Percentiles rank a stretch among this genome's conserved stretches.
phyloP scores from a whole-genome alignment of 2,797 vertebrate species.

The Hydrolagus colliei region DNA sequence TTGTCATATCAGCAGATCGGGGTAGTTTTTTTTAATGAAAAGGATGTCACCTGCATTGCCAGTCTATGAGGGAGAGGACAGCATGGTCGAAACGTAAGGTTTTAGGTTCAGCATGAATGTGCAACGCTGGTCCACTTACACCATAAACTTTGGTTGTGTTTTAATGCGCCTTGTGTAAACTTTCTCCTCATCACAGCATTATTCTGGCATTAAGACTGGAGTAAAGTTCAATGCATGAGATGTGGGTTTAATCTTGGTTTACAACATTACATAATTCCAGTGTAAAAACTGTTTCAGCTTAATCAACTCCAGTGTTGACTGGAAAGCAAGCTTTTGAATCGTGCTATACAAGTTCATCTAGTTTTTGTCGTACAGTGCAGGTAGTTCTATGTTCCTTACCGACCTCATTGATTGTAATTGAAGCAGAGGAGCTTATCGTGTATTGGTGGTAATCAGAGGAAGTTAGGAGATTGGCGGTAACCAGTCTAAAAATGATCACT shows the following conservation, averaged over 20 bases:
- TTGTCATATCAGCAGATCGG: not conserved
- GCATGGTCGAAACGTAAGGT: no score
- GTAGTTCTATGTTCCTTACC: not conserved
- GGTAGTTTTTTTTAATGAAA: no score
- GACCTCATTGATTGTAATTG: not conserved
- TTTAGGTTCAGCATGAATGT: no score
- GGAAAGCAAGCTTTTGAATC: slow-evolving; percentile 17
- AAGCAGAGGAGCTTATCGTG: not conserved
- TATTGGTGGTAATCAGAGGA: not conserved
- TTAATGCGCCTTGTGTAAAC: not conserved
- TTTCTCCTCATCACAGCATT: no score
- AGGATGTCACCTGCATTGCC: no score
- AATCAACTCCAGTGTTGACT: not conserved
- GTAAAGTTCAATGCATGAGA: not conserved
- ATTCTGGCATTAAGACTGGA: not conserved
- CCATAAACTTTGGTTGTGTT: not conserved
- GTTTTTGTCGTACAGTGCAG: not conserved
- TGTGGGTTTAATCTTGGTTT: not conserved
- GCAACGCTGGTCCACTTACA: not conserved
- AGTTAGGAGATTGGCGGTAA: not conserved
- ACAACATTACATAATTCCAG: not conserved
- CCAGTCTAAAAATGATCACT: not conserved
- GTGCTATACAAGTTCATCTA: not conserved
- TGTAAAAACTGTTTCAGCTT: not conserved
- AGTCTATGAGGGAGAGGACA: no score